Conservation (phyloP, 2,113 vertebrate species). For the Dasyprocta punctata region DNA sequence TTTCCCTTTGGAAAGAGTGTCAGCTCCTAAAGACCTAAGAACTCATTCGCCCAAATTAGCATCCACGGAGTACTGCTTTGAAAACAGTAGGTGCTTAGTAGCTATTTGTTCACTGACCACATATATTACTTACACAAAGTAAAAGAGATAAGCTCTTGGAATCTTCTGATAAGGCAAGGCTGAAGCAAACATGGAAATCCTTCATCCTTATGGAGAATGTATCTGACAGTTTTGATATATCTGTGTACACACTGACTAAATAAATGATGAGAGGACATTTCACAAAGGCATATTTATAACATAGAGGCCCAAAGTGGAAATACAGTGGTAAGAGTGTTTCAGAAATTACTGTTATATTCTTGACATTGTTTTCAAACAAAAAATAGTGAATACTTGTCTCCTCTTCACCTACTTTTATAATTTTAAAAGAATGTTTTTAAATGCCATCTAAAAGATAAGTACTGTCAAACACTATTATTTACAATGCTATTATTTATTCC, state of each 20-base stretch:
- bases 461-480: slow-evolving; percentile 68
- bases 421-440: slow-evolving; percentile 68
- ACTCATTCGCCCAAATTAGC: background rate
- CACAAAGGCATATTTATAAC: slow-evolving; percentile 24
- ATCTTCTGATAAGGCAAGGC: slow-evolving; percentile 33
- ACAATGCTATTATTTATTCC: slow-evolving; percentile 55
- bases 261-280: background rate
- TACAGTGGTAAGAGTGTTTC: slow-evolving; percentile 1
- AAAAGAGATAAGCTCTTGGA: background rate
- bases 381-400: background rate
- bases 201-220: background rate
- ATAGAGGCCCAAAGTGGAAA: background rate
- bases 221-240: background rate
- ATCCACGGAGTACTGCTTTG: background rate
- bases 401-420: background rate
- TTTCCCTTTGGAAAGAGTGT: background rate
- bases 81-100: slow-evolving; percentile 41
- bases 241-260: background rate
- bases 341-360: background rate
- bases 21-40: background rate
- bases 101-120: slow-evolving; percentile 40
- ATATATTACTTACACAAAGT: slow-evolving; percentile 9
- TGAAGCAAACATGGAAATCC: slow-evolving; percentile 23
- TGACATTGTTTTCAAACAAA: slow-evolving; percentile 1
- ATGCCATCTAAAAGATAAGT: slow-evolving; percentile 53